Conservation (phyloP, 2,797 vertebrate genomes). For the Cyclopterus lumpus region DNA sequence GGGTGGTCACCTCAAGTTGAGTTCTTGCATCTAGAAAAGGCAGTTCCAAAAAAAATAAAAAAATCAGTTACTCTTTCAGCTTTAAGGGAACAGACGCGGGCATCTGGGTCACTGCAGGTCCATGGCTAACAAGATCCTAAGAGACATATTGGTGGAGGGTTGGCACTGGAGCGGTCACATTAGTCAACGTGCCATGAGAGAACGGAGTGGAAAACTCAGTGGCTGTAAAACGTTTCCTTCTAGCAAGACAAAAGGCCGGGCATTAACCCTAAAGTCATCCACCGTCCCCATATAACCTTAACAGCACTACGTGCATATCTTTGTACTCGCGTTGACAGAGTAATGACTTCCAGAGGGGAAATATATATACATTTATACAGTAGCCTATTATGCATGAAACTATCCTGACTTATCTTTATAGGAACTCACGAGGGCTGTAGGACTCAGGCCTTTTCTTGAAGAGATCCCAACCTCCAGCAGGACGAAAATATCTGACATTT, state of each 20-base stretch:
- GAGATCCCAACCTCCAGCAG: constrained; percentile 2
- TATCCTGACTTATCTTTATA: background rate
- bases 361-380: constrained; percentile 33
- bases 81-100: constrained; percentile 50
- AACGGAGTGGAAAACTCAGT: constrained; percentile 64
- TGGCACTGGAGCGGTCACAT: constrained; percentile 59
- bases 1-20: constrained; percentile 8
- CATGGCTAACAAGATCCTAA: constrained; percentile 77
- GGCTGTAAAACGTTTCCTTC: constrained; percentile 63
- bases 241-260: constrained; percentile 38
- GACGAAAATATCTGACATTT: constrained; percentile 34
- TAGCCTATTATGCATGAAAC: constrained; percentile 24
- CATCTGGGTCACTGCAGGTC: constrained; percentile 68
- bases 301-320: background rate
- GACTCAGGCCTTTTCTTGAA: constrained; percentile 15
- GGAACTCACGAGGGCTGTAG: constrained; percentile 6
- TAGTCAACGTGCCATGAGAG: constrained; percentile 67
- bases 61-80: constrained; percentile 48
- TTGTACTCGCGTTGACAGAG: background rate
- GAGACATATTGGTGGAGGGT: constrained; percentile 67
- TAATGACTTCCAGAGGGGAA: constrained; percentile 27
- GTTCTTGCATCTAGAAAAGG: constrained; percentile 14
- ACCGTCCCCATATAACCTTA: constrained; percentile 9
- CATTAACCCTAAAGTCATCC: constrained; percentile 58
- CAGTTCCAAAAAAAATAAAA: constrained; percentile 9